Percentiles rank a stretch among this genome's conserved stretches.
Evolutionary conservation across 1,140 invertebrate genomes (phyloP).

Genomic region (Hyposmocoma kahamanoa): DNA sequence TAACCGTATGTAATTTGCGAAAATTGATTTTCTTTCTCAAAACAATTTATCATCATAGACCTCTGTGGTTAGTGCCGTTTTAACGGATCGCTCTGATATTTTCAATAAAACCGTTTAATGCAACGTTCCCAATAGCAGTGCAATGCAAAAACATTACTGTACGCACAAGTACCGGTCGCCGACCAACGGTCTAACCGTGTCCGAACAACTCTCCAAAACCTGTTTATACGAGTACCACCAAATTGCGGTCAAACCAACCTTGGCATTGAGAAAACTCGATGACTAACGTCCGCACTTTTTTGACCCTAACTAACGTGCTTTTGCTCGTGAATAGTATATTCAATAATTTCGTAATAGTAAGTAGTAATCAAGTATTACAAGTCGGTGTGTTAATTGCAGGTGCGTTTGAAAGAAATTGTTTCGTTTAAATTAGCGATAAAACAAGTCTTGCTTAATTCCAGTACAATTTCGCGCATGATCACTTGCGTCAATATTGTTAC

Average conservation of each 20-base stretch:
- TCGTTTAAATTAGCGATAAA: background rate
- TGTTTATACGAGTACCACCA: too few relatives aligned
- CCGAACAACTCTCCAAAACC: slow-evolving; percentile 35
- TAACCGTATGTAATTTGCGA: too few relatives aligned
- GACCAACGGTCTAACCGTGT: slow-evolving; percentile 22
- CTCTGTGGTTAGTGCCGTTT: background rate
- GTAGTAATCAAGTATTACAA: too few relatives aligned
- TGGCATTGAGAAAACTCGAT: slow-evolving; percentile 52
- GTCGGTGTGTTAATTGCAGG: background rate
- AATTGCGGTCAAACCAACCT: slow-evolving; percentile 33
- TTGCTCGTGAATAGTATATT: background rate
- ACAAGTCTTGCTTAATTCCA: background rate
- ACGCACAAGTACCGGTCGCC: slow-evolving; percentile 14
- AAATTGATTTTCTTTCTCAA: too few relatives aligned
- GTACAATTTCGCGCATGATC: slow-evolving; percentile 3
- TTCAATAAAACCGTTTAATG: slow-evolving; percentile 7
- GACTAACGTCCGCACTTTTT: slow-evolving; percentile 33
- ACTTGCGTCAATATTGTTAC: slow-evolving; percentile 2
- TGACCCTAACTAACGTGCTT: slow-evolving; percentile 5
- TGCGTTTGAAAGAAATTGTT: background rate
- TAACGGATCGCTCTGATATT: background rate
- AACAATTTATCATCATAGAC: too few relatives aligned
- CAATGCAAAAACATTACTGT: background rate
- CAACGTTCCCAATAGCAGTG: slow-evolving; percentile 7
- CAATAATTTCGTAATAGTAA: background rate